Base-by-base conservation (phyloP, 2,888 invertebrate genomes). In the Campoplex nolae region DNA sequence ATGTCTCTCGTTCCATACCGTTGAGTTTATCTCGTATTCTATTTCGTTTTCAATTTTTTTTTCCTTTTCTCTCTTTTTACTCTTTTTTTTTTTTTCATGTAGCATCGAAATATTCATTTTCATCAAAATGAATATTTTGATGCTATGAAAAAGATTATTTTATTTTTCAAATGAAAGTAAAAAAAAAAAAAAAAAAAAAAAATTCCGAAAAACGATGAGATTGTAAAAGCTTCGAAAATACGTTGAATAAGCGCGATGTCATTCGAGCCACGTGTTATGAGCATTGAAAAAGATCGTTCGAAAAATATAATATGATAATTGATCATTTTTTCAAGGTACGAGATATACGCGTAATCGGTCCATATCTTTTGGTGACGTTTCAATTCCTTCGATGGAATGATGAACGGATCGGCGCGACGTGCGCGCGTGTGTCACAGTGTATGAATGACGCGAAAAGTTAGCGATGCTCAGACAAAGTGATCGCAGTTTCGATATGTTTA, bases 401-500 rank as follows among this genome's bases (percentile, higher is more conserved):
- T 2, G 16, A 70, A 58, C 38, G 67, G 28, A 18, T 6, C 28
- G 32, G 18, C 6, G 32, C 51, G 42, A 18, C 65, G 9, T n/a
- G 8, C 11, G 28, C 23, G 23, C 0, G 23, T 56, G 58, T 11
- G 23, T 23, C 23, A 23, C 23, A 23, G 7, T 23, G 23, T 23
- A 23, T 11, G 58, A 23, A 38, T 78, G 77, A 51, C 65, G 48
- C 48, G 35, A 68, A 54, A 38, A 51, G 65, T 51, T 51, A 28
- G 38, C 48, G 51, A 45, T 48, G 58, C 54, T 58, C 76, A 45
- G 71, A 76, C 70, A 62, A 51, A 16, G 62, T 45, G 65, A 73
- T 56, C 51, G 73, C 54, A 77, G 54, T 58, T 23, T 83, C 51
- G 71, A 78, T 51, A 65, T 83, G 42, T 67, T 56, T 51, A 54